phyloP scores from a whole-genome alignment of 2,888 invertebrate species.

The Drosophila kanekoi region DNA sequence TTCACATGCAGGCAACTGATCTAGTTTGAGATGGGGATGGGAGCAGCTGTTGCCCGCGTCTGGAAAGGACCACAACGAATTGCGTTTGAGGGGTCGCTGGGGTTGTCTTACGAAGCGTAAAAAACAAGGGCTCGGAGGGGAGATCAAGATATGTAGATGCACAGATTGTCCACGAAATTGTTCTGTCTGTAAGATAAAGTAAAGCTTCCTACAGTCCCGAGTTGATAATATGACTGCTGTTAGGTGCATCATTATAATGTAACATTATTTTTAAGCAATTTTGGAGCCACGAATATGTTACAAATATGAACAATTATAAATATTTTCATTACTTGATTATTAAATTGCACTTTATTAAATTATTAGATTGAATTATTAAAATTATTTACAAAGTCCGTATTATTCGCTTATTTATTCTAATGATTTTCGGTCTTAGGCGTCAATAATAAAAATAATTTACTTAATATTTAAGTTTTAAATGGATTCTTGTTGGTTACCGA shows the following conservation, averaged over 20 bases:
- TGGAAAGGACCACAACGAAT: slow-evolving; percentile 23
- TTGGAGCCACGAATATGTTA: no score
- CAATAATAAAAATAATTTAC: no score
- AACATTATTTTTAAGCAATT: not conserved
- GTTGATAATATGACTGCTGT: not conserved
- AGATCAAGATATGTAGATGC: slow-evolving; percentile 44
- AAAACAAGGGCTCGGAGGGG: slow-evolving; percentile 27
- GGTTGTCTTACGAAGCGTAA: slow-evolving; percentile 8
- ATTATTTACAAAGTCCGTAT: no score
- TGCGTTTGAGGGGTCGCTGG: slow-evolving; percentile 18
- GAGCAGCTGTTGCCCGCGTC: slow-evolving; percentile 46
- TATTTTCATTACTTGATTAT: not conserved
- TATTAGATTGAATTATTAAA: no score
- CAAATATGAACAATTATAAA: no score
- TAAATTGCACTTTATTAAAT: not conserved
- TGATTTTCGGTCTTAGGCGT: no score
- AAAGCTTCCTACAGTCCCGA: not conserved
- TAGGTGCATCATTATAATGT: slow-evolving; percentile 10
- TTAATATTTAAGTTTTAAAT: no score
- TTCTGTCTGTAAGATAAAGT: not conserved
- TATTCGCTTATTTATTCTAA: no score
- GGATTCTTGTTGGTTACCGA: no score
- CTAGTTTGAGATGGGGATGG: slow-evolving; percentile 50
- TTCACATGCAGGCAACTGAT: slow-evolving; percentile 54
- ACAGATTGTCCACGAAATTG: slow-evolving; percentile 32